Evolutionary conservation across 2,797 vertebrate species (phyloP).

Genomic region (Octomys mimax): DNA sequence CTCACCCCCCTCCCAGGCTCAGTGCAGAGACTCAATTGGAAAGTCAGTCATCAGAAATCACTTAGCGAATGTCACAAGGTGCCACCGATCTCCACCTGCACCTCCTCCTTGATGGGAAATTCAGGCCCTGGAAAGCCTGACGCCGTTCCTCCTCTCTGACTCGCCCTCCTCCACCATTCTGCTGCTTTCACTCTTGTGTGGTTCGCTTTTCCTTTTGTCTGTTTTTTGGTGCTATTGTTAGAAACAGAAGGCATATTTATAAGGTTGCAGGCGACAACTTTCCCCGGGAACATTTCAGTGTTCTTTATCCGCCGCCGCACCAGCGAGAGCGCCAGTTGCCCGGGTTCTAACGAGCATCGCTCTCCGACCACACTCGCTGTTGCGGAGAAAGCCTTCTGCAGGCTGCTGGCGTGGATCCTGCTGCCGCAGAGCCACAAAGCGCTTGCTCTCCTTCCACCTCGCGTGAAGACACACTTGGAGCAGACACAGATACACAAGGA

Average conservation of each 20-base stretch:
- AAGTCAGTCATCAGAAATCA: constrained; percentile 68
- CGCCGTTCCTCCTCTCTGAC: background rate
- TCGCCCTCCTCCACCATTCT: background rate
- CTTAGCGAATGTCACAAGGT: constrained; percentile 73
- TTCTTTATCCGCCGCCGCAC: background rate
- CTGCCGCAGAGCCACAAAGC: background rate
- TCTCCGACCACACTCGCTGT: background rate
- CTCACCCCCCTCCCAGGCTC: constrained; percentile 24
- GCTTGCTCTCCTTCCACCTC: accelerated
- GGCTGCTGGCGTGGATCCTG: background rate
- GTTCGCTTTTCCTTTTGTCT: constrained; percentile 1
- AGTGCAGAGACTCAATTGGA: constrained; percentile 69
- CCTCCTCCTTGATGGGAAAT: constrained; percentile 54
- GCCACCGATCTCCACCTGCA: constrained; percentile 4
- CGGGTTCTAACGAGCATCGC: background rate
- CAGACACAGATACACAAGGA: background rate
- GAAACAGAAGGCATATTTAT: background rate
- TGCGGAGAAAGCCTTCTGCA: background rate
- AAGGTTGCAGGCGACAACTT: background rate
- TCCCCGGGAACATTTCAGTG: background rate
- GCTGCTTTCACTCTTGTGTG: background rate
- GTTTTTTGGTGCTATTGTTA: background rate
- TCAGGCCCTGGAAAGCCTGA: background rate
- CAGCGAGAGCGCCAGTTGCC: background rate
- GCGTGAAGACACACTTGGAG: background rate